phyloP scores from a whole-genome alignment of 2,888 invertebrate genomes.

The Lydus trimaculatus region DNA sequence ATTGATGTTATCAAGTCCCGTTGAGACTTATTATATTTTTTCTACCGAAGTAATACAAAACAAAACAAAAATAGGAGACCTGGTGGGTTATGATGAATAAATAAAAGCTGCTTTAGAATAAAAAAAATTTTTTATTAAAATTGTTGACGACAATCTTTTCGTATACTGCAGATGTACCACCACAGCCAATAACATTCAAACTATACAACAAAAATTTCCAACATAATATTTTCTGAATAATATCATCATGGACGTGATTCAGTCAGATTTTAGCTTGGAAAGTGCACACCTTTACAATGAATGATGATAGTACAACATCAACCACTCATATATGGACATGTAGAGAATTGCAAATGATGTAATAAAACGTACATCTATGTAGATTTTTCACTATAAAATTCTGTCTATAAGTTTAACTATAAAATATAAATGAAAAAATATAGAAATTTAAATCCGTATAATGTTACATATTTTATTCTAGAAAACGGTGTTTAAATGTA shows the following conservation, averaged over 20 bases:
- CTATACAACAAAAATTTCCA: slow-evolving; percentile 12
- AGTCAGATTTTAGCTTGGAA: slow-evolving; percentile 34
- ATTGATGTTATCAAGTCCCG: no score
- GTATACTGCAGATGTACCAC: not conserved
- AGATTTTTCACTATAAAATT: not conserved
- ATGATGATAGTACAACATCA: slow-evolving; percentile 34
- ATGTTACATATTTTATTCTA: no score
- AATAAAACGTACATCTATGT: slow-evolving; percentile 18
- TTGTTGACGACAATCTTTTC: not conserved
- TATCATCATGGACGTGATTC: slow-evolving; percentile 39
- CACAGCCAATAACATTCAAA: not conserved
- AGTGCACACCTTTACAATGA: slow-evolving; percentile 34
- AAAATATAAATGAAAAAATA: not conserved
- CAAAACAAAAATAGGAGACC: not conserved
- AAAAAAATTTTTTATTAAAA: not conserved
- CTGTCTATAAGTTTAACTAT: not conserved
- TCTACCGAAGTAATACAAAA: not conserved
- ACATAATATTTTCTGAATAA: slow-evolving; percentile 38
- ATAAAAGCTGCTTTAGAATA: not conserved
- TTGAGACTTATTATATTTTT: not conserved
- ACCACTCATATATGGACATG: slow-evolving; percentile 42
- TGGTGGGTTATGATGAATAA: not conserved
- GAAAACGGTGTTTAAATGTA: no score
- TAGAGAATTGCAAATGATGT: slow-evolving; percentile 35
- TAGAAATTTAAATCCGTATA: no score